These are phyloP conservation scores for Myotis yumanensis DNA, from an alignment of 2,113 vertebrate species.

Conservation along the genomic window DNA sequence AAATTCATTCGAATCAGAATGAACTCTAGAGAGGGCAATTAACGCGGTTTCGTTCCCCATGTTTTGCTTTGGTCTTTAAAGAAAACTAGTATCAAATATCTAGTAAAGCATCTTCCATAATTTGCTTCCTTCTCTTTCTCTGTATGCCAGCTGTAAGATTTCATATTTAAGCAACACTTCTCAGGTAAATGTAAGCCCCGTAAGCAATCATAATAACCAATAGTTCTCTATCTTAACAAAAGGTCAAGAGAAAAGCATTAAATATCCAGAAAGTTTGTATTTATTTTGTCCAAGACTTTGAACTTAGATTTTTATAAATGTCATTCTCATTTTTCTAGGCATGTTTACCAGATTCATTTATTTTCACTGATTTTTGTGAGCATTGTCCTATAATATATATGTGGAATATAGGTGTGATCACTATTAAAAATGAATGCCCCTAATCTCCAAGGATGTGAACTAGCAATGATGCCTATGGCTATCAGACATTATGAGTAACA, in stretches of 20 bases:
- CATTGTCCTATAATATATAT: neutral
- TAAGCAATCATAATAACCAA: neutral
- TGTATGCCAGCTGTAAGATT: neutral
- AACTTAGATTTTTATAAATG: conserved; percentile 15
- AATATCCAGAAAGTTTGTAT: neutral
- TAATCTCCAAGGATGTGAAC: neutral
- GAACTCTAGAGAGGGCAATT: neutral
- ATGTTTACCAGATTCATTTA: neutral
- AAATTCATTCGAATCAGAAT: conserved; percentile 8
- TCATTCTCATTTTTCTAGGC: neutral
- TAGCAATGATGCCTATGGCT: neutral
- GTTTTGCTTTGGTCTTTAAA: neutral
- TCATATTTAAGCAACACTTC: conserved; percentile 19
- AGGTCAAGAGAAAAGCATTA: conserved; percentile 20
- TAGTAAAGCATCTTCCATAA: neutral
- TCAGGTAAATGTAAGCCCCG: neutral
- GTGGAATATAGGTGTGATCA: neutral
- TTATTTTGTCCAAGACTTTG: conserved; percentile 21
- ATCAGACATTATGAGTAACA: neutral
- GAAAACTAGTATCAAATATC: neutral
- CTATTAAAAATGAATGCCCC: neutral
- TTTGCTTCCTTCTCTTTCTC: neutral
- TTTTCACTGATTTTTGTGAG: conserved; percentile 9
- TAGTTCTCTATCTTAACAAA: conserved; percentile 36
- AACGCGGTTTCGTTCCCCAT: conserved; percentile 53